phyloP scores from a whole-genome alignment of 2,113 vertebrate species.

The Mobula birostris region DNA sequence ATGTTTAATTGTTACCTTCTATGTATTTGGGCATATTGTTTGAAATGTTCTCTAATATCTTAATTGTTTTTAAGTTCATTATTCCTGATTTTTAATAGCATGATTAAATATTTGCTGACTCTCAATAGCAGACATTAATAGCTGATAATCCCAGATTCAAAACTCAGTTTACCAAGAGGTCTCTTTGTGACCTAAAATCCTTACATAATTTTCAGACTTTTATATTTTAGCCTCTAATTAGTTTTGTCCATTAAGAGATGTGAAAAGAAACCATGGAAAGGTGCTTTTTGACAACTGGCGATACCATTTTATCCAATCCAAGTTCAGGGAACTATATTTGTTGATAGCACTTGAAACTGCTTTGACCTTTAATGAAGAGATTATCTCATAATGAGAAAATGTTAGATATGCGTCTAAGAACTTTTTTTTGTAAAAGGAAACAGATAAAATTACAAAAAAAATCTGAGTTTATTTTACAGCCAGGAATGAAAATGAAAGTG shows the following conservation, averaged over 20 bases:
- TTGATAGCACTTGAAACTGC: background rate
- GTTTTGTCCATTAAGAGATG: background rate
- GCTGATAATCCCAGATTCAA: no score
- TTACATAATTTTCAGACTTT: background rate
- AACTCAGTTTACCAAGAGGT: no score
- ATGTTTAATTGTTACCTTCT: no score
- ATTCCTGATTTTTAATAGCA: no score
- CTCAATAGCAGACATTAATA: no score
- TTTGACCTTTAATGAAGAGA: background rate
- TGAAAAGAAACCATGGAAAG: background rate
- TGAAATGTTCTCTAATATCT: no score
- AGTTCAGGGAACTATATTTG: background rate
- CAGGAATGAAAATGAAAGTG: background rate
- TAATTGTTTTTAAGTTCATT: no score
- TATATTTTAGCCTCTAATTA: background rate
- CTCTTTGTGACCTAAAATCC: background rate
- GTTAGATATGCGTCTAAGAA: background rate
- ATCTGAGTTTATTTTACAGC: background rate
- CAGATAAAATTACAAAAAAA: background rate
- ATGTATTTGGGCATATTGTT: no score
- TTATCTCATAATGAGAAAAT: background rate
- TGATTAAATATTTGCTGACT: no score
- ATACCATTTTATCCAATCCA: background rate
- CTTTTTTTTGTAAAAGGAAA: background rate
- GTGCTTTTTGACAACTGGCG: background rate